A percentile compares a stretch with the other conserved stretches of the same genome.
These are phyloP conservation scores for Oreochromis mossambicus DNA, from an alignment of 2,797 vertebrate genomes.

Conservation along the genomic window DNA sequence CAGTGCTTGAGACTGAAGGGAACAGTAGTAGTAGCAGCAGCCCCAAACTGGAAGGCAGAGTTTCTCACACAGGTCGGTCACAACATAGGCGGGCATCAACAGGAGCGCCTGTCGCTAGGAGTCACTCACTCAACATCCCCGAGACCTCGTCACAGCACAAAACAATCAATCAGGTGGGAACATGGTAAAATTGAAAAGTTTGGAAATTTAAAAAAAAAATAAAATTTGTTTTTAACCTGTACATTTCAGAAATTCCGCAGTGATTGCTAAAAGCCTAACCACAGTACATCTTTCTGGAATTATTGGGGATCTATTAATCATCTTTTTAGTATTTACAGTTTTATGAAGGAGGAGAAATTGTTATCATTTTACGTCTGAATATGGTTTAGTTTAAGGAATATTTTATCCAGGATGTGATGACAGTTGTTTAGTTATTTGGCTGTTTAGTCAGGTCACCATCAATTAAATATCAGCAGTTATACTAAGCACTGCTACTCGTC, in stretches of 20 bases:
- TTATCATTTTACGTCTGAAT: background rate
- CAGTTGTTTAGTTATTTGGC: background rate
- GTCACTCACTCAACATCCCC: constrained; percentile 86
- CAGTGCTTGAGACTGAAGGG: constrained; percentile 86
- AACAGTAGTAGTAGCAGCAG: constrained; percentile 44
- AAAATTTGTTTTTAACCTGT: background rate
- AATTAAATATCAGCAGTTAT: background rate
- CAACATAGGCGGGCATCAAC: constrained; percentile 76
- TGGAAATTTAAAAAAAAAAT: background rate
- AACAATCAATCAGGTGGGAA: constrained; percentile 82
- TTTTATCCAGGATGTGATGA: background rate
- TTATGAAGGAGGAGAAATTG: background rate
- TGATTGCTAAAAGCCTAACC: background rate
- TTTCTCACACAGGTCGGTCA: constrained; percentile 7
- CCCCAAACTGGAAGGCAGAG: constrained; percentile 70
- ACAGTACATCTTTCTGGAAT: background rate
- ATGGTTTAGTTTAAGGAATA: background rate
- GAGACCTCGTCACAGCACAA: constrained; percentile 64
- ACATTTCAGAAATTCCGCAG: background rate
- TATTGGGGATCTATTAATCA: background rate
- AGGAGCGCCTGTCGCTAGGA: constrained; percentile 83
- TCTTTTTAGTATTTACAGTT: background rate
- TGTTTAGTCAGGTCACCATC: background rate
- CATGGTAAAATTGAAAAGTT: background rate
- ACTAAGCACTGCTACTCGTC: background rate